A percentile compares a stretch with the other conserved stretches of the same genome.
Evolutionary conservation across 2,888 invertebrate genomes (phyloP).

Genomic region (Anthophora plumipes): DNA sequence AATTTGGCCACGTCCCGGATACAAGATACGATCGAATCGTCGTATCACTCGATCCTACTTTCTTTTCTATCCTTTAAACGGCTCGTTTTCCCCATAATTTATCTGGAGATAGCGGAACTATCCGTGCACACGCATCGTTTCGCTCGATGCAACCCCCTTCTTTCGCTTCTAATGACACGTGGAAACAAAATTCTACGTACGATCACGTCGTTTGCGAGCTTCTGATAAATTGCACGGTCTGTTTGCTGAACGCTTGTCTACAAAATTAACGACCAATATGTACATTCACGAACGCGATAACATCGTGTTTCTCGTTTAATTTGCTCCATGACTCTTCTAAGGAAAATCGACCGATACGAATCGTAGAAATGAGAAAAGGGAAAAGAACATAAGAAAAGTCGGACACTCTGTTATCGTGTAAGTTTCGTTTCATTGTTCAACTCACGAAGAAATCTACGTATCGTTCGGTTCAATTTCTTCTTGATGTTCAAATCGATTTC

Average conservation of each 20-base stretch:
- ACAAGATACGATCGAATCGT: not conserved
- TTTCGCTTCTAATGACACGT: constrained; percentile 56
- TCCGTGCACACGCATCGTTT: not conserved
- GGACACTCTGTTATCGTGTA: too few relatives aligned
- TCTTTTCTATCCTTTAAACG: not conserved
- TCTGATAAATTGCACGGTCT: constrained; percentile 49
- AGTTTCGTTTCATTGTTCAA: not conserved
- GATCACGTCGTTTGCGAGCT: constrained; percentile 24
- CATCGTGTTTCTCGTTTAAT: not conserved
- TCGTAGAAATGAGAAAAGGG: too few relatives aligned
- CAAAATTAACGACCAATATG: not conserved
- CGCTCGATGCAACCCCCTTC: constrained; percentile 3
- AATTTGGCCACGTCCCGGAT: constrained; percentile 1
- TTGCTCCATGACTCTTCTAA: not conserved
- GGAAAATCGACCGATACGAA: not conserved
- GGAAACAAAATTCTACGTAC: constrained; percentile 51
- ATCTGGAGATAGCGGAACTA: constrained; percentile 16
- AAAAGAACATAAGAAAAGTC: too few relatives aligned
- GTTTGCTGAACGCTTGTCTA: constrained; percentile 16
- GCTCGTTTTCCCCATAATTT: constrained; percentile 18
- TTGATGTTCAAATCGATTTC: not conserved
- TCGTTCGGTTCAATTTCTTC: not conserved
- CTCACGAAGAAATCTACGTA: not conserved
- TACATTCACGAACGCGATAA: not conserved
- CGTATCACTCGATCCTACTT: constrained; percentile 16